Conservation (phyloP, 92 coral and sea anemone species). For the Epizoanthus scotinus region DNA sequence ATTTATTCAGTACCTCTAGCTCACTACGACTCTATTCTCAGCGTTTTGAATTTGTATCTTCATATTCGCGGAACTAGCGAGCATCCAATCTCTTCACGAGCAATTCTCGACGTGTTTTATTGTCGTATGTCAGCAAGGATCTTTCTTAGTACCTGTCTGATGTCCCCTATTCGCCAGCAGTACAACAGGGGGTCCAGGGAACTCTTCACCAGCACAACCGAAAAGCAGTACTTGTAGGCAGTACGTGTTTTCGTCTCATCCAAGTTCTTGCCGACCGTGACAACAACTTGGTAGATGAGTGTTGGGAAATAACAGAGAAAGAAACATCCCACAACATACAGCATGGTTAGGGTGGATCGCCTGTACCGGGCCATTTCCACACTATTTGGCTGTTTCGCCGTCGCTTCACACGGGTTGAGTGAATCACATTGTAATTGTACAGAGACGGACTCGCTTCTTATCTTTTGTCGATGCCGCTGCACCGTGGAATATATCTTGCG, state of each 20-base stretch:
- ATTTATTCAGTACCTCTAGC: too few species aligned
- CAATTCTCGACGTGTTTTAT: background rate
- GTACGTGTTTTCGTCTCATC: constrained; percentile 14
- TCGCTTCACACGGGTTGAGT: background rate
- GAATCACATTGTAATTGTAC: background rate
- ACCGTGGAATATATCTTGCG: constrained; percentile 21
- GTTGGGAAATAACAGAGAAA: constrained; percentile 31
- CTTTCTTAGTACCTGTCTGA: constrained; percentile 20
- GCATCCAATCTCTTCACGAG: background rate
- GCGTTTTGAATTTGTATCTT: too few species aligned
- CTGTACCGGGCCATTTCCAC: constrained; percentile 32
- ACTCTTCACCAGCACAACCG: constrained; percentile 28
- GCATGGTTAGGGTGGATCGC: constrained; percentile 32
- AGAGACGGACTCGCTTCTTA: constrained; percentile 6
- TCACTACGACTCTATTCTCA: too few species aligned
- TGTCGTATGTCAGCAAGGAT: constrained; percentile 8
- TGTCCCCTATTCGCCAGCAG: constrained; percentile 36
- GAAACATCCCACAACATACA: constrained; percentile 27
- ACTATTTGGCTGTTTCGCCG: background rate
- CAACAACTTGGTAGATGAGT: constrained; percentile 17
- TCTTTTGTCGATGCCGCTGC: constrained; percentile 18
- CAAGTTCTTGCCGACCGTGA: background rate
- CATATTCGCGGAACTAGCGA: too few species aligned
- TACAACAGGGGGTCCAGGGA: constrained; percentile 28
- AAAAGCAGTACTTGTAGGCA: constrained; percentile 34